Base-by-base conservation (phyloP, 2,113 vertebrate species). In the Microcebus griseorufus region DNA sequence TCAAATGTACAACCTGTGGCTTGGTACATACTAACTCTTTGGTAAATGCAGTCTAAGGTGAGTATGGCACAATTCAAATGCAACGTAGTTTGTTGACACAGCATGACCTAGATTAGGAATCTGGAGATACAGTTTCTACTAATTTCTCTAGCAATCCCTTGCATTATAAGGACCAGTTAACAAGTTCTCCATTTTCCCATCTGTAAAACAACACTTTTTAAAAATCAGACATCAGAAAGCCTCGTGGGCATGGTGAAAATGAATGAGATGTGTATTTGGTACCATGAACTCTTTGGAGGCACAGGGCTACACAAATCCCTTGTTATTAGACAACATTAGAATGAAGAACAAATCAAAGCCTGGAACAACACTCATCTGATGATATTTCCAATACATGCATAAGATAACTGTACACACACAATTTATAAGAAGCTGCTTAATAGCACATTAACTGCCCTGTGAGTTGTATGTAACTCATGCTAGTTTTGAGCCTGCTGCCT, bases 261-360 rank as follows among this genome's bases (percentile, higher is more conserved):
- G 72, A 94, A 93, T 37, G 42, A 95, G 23, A 79, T 64, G 10
- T 65, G 16, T 51, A 39, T 79, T 64, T 82, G 25, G 51, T 88
- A 84, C 62, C 22, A 89, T 39, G 48, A 95, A 82, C 42, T 93
- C 86, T 45, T 76, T 92, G 32, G 51, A 92, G n/a, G 53, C n/a
- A 58, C 22, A 53, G n/a, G 23, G 23, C 39, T 81, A 25, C 25
- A 82, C 32, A 84, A 80, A 90, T 48, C 39, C 39, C 22, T 95
- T 85, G 34, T 64, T 94, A 45, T 80, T 65, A 96, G 37, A 86
- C 32, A n/a, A n/a, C n/a, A 70, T 53, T 69, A 45, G 64, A 89
- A 75, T 48, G 45, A 53, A 85, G 34, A 95, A 78, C 67, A 95
- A 94, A 92, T 95, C 48, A 96, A 93, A 96, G 65, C 37, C 58